Base-by-base conservation (phyloP, 2,797 vertebrate genomes). In the Ctenopoma kingsleyae region DNA sequence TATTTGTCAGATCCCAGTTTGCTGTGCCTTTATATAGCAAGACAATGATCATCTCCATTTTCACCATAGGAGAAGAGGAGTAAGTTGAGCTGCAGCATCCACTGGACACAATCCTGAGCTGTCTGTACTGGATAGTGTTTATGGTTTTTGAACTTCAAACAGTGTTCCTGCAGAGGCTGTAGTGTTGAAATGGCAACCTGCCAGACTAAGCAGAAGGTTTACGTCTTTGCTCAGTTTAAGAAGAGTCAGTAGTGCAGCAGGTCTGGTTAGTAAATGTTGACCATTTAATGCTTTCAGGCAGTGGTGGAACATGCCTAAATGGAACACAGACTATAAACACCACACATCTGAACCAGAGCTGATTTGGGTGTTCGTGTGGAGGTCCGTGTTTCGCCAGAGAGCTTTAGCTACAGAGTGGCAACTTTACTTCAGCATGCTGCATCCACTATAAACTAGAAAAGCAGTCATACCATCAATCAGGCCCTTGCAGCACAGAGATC, bases 141-240 rank as follows among this genome's bases (percentile, higher is more conserved):
- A 54, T 44, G 17, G 51, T 54, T 54, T 54, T 17, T 58, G 27
- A 67, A 54, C 53, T 58, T 58, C 35, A 32, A 48, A 54, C 32
- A 40, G 25, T 16, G 3, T 67, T 54, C n/a, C 36, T 55, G 47
- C 47, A 48, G 49, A 20, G 32, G 25, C 38, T 51, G 44, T 36
- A 53, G n/a, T 70, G 63, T 58, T 59, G 0, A 55, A 51, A 49
- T 19, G 43, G 32, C 36, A 43, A 47, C 48, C 40, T 62, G 51
- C 7, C 6, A 49, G 8, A 56, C 2, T 35, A 48, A 60, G 47
- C 5, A 43, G 40, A 4, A 40, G 6, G 4, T 49, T 55, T 36
- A 12, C 0, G 5, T 36, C 5, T n/a, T 25, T 23, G 27, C n/a
- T 61, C 40, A 43, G 36, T 48, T 55, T 16, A 22, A 12, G 41